Conservation (phyloP, 2,888 invertebrate genomes). For the Machimus rusticus region DNA sequence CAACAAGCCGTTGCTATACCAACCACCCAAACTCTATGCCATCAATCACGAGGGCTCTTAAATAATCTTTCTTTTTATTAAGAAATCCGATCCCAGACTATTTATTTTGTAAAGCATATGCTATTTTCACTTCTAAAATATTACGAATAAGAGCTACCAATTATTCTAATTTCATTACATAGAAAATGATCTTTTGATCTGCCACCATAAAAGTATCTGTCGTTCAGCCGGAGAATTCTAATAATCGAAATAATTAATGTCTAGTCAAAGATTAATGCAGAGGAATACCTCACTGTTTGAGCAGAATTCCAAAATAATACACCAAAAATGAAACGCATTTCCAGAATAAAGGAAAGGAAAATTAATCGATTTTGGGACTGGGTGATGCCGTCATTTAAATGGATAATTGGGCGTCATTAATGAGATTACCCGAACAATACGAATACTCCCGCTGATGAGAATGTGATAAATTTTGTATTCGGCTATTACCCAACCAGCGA, state of each 20-base stretch:
- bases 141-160: background rate
- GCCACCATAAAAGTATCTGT: background rate
- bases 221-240: background rate
- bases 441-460: background rate
- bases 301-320: background rate
- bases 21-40: too few relatives aligned
- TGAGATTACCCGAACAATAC: background rate
- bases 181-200: background rate
- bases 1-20: too few relatives aligned
- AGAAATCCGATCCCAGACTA: too few relatives aligned
- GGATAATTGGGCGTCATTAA: background rate
- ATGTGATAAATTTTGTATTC: background rate
- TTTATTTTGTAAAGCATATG: background rate
- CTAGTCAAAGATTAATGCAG: background rate
- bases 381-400: background rate
- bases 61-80: too few relatives aligned
- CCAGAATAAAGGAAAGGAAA: background rate
- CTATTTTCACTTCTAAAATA: background rate
- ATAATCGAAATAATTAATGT: background rate
- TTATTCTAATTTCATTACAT: background rate
- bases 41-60: too few relatives aligned
- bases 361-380: background rate
- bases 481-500: background rate
- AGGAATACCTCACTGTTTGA: background rate
- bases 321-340: background rate